A percentile compares a stretch with the other conserved stretches of the same genome.
Conservation (phyloP, 35 echinoderm and acorn worm species). For the Acanthaster planci region DNA sequence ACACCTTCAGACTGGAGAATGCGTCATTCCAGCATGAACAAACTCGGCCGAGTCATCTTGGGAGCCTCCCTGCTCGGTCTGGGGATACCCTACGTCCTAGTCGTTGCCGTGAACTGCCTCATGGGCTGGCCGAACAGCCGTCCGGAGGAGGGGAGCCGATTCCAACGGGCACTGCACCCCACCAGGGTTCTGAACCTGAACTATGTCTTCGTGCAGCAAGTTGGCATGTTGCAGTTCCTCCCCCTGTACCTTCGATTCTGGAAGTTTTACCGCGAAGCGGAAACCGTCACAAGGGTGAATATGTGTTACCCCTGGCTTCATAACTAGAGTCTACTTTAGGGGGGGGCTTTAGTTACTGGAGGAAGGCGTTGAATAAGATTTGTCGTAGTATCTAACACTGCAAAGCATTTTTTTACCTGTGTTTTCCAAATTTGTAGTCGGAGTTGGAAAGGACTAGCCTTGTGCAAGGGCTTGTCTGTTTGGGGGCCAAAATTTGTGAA, state of each 20-base stretch:
- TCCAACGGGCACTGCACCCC: constrained; percentile 43
- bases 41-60: no score
- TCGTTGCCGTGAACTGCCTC: constrained; percentile 33
- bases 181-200: constrained; percentile 56
- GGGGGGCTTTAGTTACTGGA: no score
- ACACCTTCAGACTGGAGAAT: no score
- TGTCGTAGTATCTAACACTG: no score
- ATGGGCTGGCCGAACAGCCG: constrained; percentile 47
- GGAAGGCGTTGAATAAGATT: no score
- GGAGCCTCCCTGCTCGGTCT: constrained; percentile 24
- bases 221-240: constrained; percentile 31
- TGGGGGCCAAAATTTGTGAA: no score
- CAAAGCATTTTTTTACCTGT: no score
- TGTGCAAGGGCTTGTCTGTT: no score
- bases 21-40: no score
- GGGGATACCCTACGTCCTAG: constrained; percentile 60
- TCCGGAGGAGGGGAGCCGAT: constrained; percentile 36
- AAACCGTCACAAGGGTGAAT: constrained; percentile 32
- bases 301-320: neutral
- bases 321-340: neutral
- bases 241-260: constrained; percentile 10
- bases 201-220: constrained; percentile 51
- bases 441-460: no score
- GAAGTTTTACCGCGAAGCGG: constrained; percentile 18
- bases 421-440: no score